Evolutionary conservation across 2,888 invertebrate genomes (phyloP).

Genomic region (Drosophila acutilabella): DNA sequence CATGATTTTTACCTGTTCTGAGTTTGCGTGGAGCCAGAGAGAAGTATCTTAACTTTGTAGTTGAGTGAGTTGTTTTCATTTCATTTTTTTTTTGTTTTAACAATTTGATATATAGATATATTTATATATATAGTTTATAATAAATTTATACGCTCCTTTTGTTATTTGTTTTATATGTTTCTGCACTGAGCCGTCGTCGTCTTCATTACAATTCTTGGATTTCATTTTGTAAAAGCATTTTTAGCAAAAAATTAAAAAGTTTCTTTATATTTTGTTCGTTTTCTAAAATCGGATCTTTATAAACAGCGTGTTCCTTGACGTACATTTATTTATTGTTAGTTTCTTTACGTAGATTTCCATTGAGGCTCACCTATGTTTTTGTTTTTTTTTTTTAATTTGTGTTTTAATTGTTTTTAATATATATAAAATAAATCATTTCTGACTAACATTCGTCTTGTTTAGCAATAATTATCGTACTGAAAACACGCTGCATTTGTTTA

Average conservation of each 20-base stretch:
- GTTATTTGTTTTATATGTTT: slow-evolving; percentile 17
- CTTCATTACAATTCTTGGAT: slow-evolving; percentile 49
- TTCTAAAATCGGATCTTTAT: slow-evolving; percentile 59
- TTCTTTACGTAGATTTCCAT: slow-evolving; percentile 37
- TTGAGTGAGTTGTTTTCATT: slow-evolving; percentile 32
- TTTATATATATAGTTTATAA: slow-evolving; percentile 55
- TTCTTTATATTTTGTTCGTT: slow-evolving; percentile 39
- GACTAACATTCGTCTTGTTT: slow-evolving; percentile 46
- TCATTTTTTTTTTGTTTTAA: slow-evolving; percentile 52
- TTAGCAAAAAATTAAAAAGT: slow-evolving; percentile 81
- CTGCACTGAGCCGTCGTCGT: slow-evolving; percentile 29
- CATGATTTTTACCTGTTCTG: slow-evolving; percentile 55
- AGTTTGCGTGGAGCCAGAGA: slow-evolving; percentile 65
- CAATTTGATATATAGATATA: slow-evolving; percentile 76
- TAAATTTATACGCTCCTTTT: slow-evolving; percentile 67
- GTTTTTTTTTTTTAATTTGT: slow-evolving; percentile 9
- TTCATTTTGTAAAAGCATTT: slow-evolving; percentile 80
- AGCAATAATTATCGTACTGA: slow-evolving; percentile 29
- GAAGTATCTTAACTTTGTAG: slow-evolving; percentile 40
- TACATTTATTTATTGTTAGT: slow-evolving; percentile 23
- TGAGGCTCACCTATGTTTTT: slow-evolving; percentile 31
- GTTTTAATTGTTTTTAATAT: slow-evolving; percentile 44
- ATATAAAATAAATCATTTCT: slow-evolving; percentile 76
- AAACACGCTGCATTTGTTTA: slow-evolving; percentile 54
- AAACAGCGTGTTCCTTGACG: slow-evolving; percentile 52